Conservation (phyloP, 2,113 vertebrate species). For the Lophura nycthemera region DNA sequence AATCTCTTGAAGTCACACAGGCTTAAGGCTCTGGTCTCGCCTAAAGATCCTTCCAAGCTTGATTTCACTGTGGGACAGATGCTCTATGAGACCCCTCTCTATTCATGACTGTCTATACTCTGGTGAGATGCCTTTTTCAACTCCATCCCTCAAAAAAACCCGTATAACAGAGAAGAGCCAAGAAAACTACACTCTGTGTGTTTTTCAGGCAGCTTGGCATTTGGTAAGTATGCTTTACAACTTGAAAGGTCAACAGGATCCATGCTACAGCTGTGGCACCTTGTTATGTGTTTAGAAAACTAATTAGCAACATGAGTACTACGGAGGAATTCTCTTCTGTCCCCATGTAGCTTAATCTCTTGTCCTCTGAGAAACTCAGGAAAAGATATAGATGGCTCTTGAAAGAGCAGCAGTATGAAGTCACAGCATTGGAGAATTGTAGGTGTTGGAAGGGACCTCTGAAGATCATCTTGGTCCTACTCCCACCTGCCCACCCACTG, state of each 20-base stretch:
- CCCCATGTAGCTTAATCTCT: background rate
- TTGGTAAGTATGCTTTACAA: background rate
- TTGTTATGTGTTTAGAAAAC: conserved; percentile 23
- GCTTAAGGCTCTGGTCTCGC: background rate
- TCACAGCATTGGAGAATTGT: no score
- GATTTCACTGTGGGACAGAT: background rate
- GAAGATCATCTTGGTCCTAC: no score
- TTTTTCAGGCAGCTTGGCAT: background rate
- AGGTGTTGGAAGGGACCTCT: no score
- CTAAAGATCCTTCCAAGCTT: background rate
- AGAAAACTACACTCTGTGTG: background rate
- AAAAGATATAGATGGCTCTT: background rate
- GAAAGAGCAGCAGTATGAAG: background rate
- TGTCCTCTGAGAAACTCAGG: background rate
- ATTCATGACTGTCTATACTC: background rate
- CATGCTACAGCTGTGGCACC: background rate
- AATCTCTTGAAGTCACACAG: background rate
- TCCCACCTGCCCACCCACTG: background rate
- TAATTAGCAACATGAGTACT: background rate
- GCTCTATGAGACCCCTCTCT: background rate
- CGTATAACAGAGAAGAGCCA: background rate
- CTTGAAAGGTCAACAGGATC: conserved; percentile 1
- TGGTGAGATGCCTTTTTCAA: background rate
- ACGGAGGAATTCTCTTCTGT: background rate
- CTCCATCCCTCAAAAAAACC: background rate